phyloP scores from a whole-genome alignment of 2,888 invertebrate species.

The Dendrolimus houi region DNA sequence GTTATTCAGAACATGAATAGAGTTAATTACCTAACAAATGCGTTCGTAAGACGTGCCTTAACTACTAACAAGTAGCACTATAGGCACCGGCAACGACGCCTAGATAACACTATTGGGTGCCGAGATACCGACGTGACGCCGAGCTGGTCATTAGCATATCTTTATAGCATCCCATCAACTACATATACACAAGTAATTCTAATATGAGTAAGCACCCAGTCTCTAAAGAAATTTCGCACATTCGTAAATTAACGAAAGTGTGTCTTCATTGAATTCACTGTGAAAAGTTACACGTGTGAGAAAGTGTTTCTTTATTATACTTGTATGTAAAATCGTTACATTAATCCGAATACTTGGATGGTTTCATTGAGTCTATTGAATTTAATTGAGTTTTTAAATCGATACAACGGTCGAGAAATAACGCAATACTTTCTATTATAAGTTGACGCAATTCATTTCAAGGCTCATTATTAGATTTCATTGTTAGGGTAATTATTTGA shows the following conservation, averaged over 20 bases:
- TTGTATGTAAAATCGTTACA: not conserved
- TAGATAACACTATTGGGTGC: conserved; percentile 33
- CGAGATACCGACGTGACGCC: conserved; percentile 29
- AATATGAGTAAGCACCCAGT: not conserved
- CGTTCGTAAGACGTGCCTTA: conserved; percentile 13
- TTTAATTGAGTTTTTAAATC: not conserved
- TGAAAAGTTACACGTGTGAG: not conserved
- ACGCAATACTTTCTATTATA: not conserved
- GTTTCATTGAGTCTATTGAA: not conserved
- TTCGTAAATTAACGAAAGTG: not conserved
- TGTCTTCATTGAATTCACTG: not conserved
- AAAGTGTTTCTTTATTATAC: not conserved
- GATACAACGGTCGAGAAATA: too few relatives aligned
- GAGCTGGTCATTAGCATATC: conserved; percentile 35
- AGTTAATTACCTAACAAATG: conserved; percentile 3
- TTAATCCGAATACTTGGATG: not conserved
- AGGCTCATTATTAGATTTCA: too few relatives aligned
- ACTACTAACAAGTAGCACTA: conserved; percentile 12
- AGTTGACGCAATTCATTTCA: too few relatives aligned
- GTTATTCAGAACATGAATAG: not conserved
- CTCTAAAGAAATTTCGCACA: not conserved
- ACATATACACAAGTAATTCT: not conserved
- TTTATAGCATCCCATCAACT: conserved; percentile 11
- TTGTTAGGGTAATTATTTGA: too few relatives aligned
- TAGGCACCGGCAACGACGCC: conserved; percentile 15